These are phyloP conservation scores for Stenurella melanura DNA, from an alignment of 2,888 invertebrate genomes.

Conservation along the genomic window DNA sequence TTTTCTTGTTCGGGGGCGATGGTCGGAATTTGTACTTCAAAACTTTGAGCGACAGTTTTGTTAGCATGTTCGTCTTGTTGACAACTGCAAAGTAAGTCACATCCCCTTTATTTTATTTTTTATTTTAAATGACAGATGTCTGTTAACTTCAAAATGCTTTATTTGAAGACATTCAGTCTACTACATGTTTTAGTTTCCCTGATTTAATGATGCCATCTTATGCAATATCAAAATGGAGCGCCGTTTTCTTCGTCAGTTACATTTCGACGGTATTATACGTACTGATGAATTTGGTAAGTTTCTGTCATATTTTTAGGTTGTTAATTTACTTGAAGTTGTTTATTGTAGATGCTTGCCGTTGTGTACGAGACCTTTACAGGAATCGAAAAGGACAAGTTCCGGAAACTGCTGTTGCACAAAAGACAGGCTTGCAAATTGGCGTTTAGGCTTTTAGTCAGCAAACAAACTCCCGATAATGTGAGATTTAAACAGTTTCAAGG, in stretches of 20 bases:
- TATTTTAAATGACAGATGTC: too few species aligned
- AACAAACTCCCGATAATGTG: constrained; percentile 81
- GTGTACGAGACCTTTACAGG: constrained; percentile 93
- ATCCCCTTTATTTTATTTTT: too few species aligned
- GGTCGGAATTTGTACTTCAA: constrained; percentile 85
- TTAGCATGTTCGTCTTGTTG: constrained; percentile 91
- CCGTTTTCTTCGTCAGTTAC: constrained; percentile 91
- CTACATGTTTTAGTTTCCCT: constrained; percentile 81
- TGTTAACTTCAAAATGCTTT: too few species aligned
- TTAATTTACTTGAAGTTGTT: background rate
- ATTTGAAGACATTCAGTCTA: too few species aligned
- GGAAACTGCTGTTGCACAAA: constrained; percentile 87
- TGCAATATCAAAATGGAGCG: constrained; percentile 86
- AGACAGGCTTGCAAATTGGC: constrained; percentile 88
- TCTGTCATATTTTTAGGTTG: background rate
- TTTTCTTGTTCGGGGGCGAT: constrained; percentile 86
- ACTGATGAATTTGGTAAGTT: constrained; percentile 89
- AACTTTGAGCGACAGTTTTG: constrained; percentile 87
- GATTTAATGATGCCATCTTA: constrained; percentile 96
- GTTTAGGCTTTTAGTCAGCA: constrained; percentile 86
- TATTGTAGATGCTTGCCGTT: constrained; percentile 86
- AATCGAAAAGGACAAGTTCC: constrained; percentile 89
- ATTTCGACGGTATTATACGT: constrained; percentile 90
- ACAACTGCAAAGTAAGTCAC: constrained; percentile 91
- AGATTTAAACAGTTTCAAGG: constrained; percentile 87